A percentile compares a stretch with the other conserved stretches of the same genome.
Evolutionary conservation across 2,113 vertebrate genomes (phyloP).

Genomic region (Psettodes erumei): DNA sequence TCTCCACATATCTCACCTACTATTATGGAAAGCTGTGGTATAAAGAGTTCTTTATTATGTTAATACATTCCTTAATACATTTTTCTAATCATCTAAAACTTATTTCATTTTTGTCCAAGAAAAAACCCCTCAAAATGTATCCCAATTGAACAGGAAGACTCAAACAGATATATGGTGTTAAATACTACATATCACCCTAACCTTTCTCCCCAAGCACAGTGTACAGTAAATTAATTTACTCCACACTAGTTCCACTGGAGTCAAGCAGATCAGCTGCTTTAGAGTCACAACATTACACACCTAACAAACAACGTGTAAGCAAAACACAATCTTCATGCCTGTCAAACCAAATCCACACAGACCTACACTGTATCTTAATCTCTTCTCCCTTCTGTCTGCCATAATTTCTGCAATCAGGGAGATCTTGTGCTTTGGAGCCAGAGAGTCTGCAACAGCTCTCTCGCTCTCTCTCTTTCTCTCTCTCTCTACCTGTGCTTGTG

Average conservation of each 20-base stretch:
- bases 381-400: constrained; percentile 67
- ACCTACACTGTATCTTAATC: constrained; percentile 62
- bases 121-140: neutral
- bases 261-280: constrained; percentile 37
- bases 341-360: constrained; percentile 69
- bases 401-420: constrained; percentile 74
- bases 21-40: too few species aligned
- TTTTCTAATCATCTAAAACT: neutral
- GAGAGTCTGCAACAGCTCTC: constrained; percentile 74
- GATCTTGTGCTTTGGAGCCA: constrained; percentile 77
- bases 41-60: too few species aligned
- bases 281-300: constrained; percentile 18
- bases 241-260: constrained; percentile 5
- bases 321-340: constrained; percentile 74
- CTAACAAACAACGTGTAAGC: constrained; percentile 38
- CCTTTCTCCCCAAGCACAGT: neutral
- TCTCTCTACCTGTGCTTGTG: constrained; percentile 28
- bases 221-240: neutral
- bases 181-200: neutral
- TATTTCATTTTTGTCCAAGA: neutral
- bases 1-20: too few species aligned
- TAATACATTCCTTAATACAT: too few species aligned
- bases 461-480: constrained; percentile 41
- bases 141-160: neutral
- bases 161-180: too few species aligned